Base-by-base conservation (phyloP, 2,113 vertebrate genomes). In the Theristicus caerulescens region DNA sequence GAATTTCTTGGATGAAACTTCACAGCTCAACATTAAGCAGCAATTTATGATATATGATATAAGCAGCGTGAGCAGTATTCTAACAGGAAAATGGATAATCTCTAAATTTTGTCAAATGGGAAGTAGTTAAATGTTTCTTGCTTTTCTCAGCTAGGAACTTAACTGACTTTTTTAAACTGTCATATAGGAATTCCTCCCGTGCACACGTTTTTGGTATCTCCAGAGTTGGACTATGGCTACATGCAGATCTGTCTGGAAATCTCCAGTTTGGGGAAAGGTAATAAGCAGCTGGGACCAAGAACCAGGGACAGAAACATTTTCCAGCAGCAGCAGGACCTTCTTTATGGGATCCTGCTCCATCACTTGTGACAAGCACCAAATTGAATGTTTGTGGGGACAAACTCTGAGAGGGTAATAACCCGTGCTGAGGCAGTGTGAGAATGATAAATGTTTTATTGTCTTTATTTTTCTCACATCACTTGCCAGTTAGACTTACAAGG, bases 381-480 rank as follows among this genome's bases (percentile, higher is more conserved):
- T 72, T 93, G 89, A 95, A 95, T 93, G 77, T 95, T 95, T 93
- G 94, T 94, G 70, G 87, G 86, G 87, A 87, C 93, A 91, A 91
- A 93, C 81, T 91, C 84, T 57, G 73, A 85, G 61, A 95, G 49
- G 91, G 84, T 95, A 96, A 96, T 97, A 97, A 96, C 89, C 84
- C 54, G 0, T 96, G 87, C 70, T 94, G 91, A 94, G 70, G 52
- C 81, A 72, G 34, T 52, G 52, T 87, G 73, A 95, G 73, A 81
- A 96, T 94, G 90, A 94, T 85, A 72, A 95, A 95, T 97, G 96
- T 85, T 97, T 91, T 93, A 96, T 93, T 90, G 62, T 96, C 93
- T 96, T 93, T 95, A 76, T 96, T 95, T 96, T 95, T 93, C 90
- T 95, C 87, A 91, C 87, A 85, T 96, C 81, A 57, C 93, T 96